These are phyloP conservation scores for Melinaea menophilus DNA, from an alignment of 2,888 invertebrate species.

Conservation along the genomic window DNA sequence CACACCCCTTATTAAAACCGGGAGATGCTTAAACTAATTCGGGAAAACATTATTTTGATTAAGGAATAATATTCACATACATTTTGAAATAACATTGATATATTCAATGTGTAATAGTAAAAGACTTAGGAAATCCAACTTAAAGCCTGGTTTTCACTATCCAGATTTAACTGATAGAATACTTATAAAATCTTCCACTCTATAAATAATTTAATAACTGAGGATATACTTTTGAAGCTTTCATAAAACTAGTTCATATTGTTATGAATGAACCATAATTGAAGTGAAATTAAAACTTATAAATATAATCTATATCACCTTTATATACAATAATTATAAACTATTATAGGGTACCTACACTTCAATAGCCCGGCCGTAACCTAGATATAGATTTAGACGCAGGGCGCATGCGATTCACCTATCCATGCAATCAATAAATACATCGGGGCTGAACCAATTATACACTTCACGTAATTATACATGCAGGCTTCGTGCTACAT, in stretches of 20 bases:
- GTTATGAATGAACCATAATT: no score
- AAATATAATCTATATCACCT: neutral
- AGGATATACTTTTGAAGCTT: no score
- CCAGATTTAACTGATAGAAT: no score
- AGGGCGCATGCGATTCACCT: constrained; percentile 28
- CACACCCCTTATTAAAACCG: neutral
- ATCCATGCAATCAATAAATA: constrained; percentile 28
- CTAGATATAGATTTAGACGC: constrained; percentile 30
- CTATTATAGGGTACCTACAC: constrained; percentile 20
- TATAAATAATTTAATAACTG: no score
- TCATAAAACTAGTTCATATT: no score
- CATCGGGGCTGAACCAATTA: constrained; percentile 18
- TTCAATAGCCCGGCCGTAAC: constrained; percentile 24
- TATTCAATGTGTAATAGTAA: no score
- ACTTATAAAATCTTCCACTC: no score
- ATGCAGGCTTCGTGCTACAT: neutral
- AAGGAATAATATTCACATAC: constrained; percentile 15
- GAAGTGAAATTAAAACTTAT: neutral
- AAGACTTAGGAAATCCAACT: no score
- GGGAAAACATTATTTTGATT: neutral
- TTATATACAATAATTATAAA: constrained; percentile 2
- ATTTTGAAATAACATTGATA: no score
- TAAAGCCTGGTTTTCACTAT: no score
- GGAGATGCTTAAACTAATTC: constrained; percentile 2
- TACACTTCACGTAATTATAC: constrained; percentile 4